Evolutionary conservation across 2,797 vertebrate genomes (phyloP).

Genomic region (Podarcis lilfordi): DNA sequence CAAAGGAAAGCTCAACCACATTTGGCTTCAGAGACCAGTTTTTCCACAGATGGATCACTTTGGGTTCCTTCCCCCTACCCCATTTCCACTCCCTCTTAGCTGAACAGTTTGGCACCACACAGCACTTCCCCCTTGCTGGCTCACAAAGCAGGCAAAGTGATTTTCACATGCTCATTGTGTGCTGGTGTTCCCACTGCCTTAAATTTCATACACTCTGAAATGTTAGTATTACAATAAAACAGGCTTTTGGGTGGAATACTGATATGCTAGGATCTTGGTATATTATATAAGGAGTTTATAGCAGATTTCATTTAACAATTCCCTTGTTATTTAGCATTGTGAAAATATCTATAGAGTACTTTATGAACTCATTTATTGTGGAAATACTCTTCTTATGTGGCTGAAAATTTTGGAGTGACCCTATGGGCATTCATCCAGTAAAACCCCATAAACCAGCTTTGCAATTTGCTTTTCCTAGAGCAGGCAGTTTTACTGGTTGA

Average conservation of each 20-base stretch:
- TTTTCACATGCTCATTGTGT: slow-evolving; percentile 2
- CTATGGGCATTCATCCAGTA: neutral
- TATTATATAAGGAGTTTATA: slow-evolving; percentile 8
- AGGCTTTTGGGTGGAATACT: neutral
- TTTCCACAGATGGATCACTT: neutral
- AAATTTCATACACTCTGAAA: slow-evolving; percentile 26
- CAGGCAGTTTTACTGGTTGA: neutral
- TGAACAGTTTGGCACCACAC: accelerated
- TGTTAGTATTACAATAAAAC: neutral
- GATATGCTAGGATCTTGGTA: neutral
- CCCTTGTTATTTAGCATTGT: neutral
- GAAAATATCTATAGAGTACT: neutral
- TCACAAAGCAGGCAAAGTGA: neutral
- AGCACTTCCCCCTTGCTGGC: neutral
- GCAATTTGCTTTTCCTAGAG: neutral
- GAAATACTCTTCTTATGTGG: neutral
- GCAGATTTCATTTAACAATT: neutral
- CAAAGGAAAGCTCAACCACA: neutral
- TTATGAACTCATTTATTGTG: neutral
- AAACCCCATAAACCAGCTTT: neutral
- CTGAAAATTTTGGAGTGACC: neutral
- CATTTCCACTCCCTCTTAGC: neutral
- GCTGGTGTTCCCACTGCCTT: slow-evolving; percentile 14
- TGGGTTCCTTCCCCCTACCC: neutral
- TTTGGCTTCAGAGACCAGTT: neutral